Percentiles rank a stretch among this genome's conserved stretches.
These are phyloP conservation scores for Mythimna pallens DNA, from an alignment of 2,888 invertebrate genomes.

Conservation along the genomic window DNA sequence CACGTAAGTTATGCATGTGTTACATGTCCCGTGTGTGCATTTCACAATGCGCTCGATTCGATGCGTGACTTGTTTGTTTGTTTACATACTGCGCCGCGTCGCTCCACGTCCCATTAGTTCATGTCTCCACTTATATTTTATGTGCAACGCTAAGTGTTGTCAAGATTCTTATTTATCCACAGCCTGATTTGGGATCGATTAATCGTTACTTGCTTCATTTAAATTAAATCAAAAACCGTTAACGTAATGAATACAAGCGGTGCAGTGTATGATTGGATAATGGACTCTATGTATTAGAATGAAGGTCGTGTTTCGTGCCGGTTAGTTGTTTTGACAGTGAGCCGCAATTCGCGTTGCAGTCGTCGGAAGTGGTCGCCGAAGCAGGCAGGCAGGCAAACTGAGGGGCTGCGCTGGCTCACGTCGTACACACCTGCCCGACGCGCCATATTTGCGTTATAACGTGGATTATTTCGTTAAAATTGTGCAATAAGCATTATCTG, in stretches of 20 bases:
- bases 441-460: slow-evolving; percentile 73
- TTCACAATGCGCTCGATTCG: slow-evolving; percentile 80
- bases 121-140: slow-evolving; percentile 53
- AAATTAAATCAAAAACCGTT: slow-evolving; percentile 78
- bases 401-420: slow-evolving; percentile 75
- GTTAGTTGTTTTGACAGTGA: slow-evolving; percentile 54
- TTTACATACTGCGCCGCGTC: slow-evolving; percentile 74
- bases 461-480: slow-evolving; percentile 59
- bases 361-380: slow-evolving; percentile 73
- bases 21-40: slow-evolving; percentile 80
- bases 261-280: slow-evolving; percentile 50
- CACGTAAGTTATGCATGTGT: slow-evolving; percentile 87
- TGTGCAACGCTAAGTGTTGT: slow-evolving; percentile 46
- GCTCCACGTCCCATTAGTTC: slow-evolving; percentile 58
- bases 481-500: slow-evolving; percentile 46
- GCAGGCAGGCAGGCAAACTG: slow-evolving; percentile 63
- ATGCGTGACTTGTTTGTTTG: slow-evolving; percentile 80
- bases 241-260: slow-evolving; percentile 75
- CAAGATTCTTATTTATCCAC: slow-evolving; percentile 44
- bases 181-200: slow-evolving; percentile 63
- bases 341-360: slow-evolving; percentile 74
- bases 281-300: slow-evolving; percentile 61
- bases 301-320: slow-evolving; percentile 56
- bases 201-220: slow-evolving; percentile 73
- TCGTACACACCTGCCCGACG: slow-evolving; percentile 81